Conservation (phyloP, 2,797 vertebrate genomes). For the Macropodus opercularis region DNA sequence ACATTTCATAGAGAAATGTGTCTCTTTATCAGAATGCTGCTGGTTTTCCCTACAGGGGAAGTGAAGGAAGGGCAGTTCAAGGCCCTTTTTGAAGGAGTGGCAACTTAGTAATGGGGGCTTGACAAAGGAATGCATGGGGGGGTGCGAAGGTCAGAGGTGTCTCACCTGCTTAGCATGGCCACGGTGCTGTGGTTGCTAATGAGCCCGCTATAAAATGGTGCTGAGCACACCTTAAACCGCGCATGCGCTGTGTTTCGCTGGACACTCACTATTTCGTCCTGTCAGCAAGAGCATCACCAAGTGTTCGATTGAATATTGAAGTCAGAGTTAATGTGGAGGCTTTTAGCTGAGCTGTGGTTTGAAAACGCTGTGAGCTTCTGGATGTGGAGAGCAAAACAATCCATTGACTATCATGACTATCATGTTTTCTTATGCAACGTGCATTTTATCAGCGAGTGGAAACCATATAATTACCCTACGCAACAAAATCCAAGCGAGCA, state of each 20-base stretch:
- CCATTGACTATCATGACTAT: too few relatives aligned
- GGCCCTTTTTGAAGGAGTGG: slow-evolving; percentile 43
- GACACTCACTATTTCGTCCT: too few relatives aligned
- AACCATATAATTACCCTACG: slow-evolving; percentile 42
- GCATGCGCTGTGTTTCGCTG: slow-evolving; percentile 5
- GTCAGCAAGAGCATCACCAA: too few relatives aligned
- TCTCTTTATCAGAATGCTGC: slow-evolving; percentile 57
- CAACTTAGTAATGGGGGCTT: slow-evolving; percentile 56
- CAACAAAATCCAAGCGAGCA: slow-evolving; percentile 58
- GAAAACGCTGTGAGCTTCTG: too few relatives aligned
- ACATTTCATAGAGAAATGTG: slow-evolving; percentile 78
- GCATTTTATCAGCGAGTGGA: slow-evolving; percentile 39
- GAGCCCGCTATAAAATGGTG: slow-evolving; percentile 39
- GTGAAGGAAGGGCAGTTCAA: slow-evolving; percentile 37
- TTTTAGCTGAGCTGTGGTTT: too few relatives aligned
- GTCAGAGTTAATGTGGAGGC: too few relatives aligned
- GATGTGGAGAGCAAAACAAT: too few relatives aligned
- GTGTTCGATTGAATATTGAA: too few relatives aligned
- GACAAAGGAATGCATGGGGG: slow-evolving; percentile 52
- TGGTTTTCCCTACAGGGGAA: slow-evolving; percentile 28
- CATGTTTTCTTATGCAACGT: slow-evolving; percentile 19
- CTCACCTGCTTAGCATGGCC: slow-evolving; percentile 61
- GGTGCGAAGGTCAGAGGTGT: slow-evolving; percentile 52
- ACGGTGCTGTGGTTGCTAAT: slow-evolving; percentile 45
- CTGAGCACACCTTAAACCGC: slow-evolving; percentile 23